These are phyloP conservation scores for Luehdorfia chinensis DNA, from an alignment of 1,140 invertebrate species.

Conservation along the genomic window DNA sequence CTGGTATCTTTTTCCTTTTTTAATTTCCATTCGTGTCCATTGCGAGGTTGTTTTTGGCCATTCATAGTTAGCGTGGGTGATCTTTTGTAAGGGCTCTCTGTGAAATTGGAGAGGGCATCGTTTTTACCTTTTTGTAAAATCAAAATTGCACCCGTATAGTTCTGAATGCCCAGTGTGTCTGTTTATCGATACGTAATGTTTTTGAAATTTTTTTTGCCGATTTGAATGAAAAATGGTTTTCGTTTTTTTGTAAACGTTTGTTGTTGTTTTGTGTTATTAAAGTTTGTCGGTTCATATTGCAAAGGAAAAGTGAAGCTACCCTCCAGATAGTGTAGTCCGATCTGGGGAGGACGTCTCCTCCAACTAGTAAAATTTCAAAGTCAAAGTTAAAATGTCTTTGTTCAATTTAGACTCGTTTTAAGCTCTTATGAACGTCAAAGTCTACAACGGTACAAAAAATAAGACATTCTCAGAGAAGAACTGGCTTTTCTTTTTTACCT, in stretches of 20 bases:
- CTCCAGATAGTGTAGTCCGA: too few species aligned
- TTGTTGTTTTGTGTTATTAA: conserved; percentile 8
- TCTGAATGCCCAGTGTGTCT: conserved; percentile 15
- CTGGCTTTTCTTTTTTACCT: too few species aligned
- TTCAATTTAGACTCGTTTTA: too few species aligned
- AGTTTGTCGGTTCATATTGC: not conserved
- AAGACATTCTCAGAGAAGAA: too few species aligned
- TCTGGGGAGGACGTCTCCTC: too few species aligned
- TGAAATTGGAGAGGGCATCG: conserved; percentile 67
- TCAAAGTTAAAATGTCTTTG: too few species aligned
- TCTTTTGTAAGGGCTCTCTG: conserved; percentile 72
- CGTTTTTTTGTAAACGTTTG: conserved; percentile 3
- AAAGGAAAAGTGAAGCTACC: too few species aligned
- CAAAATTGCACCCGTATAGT: conserved; percentile 25
- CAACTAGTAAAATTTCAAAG: too few species aligned
- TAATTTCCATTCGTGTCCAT: conserved; percentile 67
- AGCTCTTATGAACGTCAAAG: too few species aligned
- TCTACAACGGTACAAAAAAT: too few species aligned
- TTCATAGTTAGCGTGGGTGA: conserved; percentile 74
- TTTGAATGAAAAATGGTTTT: conserved; percentile 10
- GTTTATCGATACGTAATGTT: conserved; percentile 9
- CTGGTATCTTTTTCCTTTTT: conserved; percentile 65
- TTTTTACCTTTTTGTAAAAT: conserved; percentile 71
- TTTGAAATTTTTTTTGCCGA: conserved; percentile 10
- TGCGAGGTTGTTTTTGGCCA: conserved; percentile 63